These are phyloP conservation scores for Pteromalus puparum DNA, from an alignment of 1,140 invertebrate species.

Conservation along the genomic window DNA sequence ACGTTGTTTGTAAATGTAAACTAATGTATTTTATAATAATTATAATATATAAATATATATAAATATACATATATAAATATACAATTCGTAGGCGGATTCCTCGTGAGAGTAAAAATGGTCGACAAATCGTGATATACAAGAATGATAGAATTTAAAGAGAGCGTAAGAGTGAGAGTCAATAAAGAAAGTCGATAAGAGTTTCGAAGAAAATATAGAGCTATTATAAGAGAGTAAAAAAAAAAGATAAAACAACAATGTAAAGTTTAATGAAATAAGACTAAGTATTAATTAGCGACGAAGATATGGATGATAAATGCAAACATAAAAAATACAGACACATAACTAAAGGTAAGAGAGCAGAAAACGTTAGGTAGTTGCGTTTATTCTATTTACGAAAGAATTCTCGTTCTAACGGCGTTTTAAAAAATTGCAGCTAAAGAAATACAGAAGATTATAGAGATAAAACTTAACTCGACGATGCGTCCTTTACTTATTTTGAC, in stretches of 20 bases:
- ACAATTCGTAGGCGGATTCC: conserved; percentile 61
- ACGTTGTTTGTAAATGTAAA: conserved; percentile 73
- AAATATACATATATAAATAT: conserved; percentile 50
- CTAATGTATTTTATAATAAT: conserved; percentile 74
- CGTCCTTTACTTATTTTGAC: conserved; percentile 37
- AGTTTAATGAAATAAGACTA: conserved; percentile 57
- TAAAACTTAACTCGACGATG: conserved; percentile 34
- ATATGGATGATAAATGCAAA: conserved; percentile 58
- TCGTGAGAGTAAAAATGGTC: conserved; percentile 50
- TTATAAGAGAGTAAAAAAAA: conserved; percentile 54
- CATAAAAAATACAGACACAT: conserved; percentile 61
- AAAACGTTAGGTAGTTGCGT: conserved; percentile 60
- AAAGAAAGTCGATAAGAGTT: conserved; percentile 52
- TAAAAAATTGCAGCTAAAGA: conserved; percentile 25
- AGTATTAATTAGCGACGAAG: conserved; percentile 60
- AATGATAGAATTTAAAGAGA: conserved; percentile 50
- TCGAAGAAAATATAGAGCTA: conserved; percentile 50
- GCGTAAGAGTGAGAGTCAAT: conserved; percentile 51
- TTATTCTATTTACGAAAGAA: conserved; percentile 54
- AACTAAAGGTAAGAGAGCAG: conserved; percentile 61
- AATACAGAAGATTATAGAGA: conserved; percentile 8
- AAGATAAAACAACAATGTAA: conserved; percentile 55
- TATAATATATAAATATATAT: conserved; percentile 56
- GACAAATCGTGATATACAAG: conserved; percentile 50
- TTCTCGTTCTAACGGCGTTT: conserved; percentile 42